Percentiles rank a stretch among this genome's conserved stretches.
Evolutionary conservation across 2,113 vertebrate genomes (phyloP).

Genomic region (Paracanthobrama guichenoti): DNA sequence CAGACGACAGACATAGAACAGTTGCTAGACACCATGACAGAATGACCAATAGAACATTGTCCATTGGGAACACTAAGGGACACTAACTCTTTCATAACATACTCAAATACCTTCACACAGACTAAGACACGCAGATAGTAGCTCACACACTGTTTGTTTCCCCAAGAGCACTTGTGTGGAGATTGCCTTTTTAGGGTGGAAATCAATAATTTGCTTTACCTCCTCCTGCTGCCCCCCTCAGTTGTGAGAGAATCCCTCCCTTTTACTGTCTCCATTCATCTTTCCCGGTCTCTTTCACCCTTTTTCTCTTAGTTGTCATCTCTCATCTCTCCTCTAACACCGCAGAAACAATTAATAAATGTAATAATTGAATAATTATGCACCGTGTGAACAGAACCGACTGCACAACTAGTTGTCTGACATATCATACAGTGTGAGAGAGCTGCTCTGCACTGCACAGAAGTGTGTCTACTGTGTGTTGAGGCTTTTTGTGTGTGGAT

Average conservation of each 20-base stretch:
- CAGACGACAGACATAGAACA: neutral
- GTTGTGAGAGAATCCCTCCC: constrained; percentile 50
- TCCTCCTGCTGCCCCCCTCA: constrained; percentile 62
- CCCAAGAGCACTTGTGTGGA: constrained; percentile 59
- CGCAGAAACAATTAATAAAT: neutral
- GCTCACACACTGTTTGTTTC: constrained; percentile 51
- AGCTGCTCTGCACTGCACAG: too few relatives aligned
- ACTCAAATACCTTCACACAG: constrained; percentile 46
- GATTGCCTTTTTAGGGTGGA: constrained; percentile 73
- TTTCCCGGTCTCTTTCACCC: constrained; percentile 1
- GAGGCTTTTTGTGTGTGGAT: too few relatives aligned
- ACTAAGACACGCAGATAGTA: constrained; percentile 49
- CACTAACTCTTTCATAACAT: constrained; percentile 23
- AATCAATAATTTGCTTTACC: constrained; percentile 70
- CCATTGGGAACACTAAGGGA: neutral
- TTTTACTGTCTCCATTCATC: constrained; percentile 2
- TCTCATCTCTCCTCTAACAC: neutral
- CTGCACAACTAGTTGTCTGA: too few relatives aligned
- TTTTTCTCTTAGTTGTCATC: neutral
- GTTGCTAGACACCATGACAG: neutral
- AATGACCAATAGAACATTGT: neutral
- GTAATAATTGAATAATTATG: too few relatives aligned
- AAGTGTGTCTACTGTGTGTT: too few relatives aligned
- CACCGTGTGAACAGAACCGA: too few relatives aligned
- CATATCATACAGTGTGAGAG: too few relatives aligned